Conservation (phyloP, 2,888 invertebrate species). For the Malacosoma neustria region DNA sequence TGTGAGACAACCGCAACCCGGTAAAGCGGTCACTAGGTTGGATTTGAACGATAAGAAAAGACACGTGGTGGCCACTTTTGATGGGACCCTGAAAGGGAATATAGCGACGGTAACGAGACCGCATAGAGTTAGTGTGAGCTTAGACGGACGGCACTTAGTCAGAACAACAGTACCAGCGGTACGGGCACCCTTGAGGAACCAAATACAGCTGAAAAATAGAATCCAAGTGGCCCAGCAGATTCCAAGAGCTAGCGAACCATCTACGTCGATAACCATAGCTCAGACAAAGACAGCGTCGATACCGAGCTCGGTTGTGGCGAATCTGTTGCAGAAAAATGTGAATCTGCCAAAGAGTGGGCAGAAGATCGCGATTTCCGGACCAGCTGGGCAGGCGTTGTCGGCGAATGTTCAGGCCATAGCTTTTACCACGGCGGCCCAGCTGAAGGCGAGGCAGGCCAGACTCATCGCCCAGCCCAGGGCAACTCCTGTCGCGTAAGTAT, state of each 20-base stretch:
- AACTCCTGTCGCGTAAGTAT: slow-evolving; percentile 34
- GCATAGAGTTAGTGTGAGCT: slow-evolving; percentile 32
- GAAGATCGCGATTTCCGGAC: slow-evolving; percentile 43
- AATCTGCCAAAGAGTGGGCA: slow-evolving; percentile 33
- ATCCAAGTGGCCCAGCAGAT: slow-evolving; percentile 25
- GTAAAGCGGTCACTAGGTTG: slow-evolving; percentile 34
- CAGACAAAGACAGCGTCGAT: slow-evolving; percentile 43
- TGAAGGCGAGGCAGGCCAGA: slow-evolving; percentile 42
- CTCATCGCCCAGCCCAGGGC: slow-evolving; percentile 34
- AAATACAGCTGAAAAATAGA: slow-evolving; percentile 45
- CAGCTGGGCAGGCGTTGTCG: slow-evolving; percentile 31
- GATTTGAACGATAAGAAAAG: slow-evolving; percentile 40
- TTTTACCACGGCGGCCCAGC: slow-evolving; percentile 40
- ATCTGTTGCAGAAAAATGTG: slow-evolving; percentile 38
- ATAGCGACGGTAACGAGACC: slow-evolving; percentile 16
- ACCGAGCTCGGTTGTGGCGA: slow-evolving; percentile 27
- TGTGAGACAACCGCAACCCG: slow-evolving; percentile 46
- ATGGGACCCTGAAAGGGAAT: slow-evolving; percentile 25
- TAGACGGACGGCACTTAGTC: slow-evolving; percentile 46
- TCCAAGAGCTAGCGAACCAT: slow-evolving; percentile 20
- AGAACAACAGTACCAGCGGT: slow-evolving; percentile 30
- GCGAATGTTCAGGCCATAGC: slow-evolving; percentile 54
- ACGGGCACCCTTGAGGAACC: slow-evolving; percentile 34
- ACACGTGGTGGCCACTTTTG: slow-evolving; percentile 25
- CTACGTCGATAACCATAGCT: slow-evolving; percentile 28